phyloP scores from a whole-genome alignment of 2,113 vertebrate species.

The Mormoops blainvillei region DNA sequence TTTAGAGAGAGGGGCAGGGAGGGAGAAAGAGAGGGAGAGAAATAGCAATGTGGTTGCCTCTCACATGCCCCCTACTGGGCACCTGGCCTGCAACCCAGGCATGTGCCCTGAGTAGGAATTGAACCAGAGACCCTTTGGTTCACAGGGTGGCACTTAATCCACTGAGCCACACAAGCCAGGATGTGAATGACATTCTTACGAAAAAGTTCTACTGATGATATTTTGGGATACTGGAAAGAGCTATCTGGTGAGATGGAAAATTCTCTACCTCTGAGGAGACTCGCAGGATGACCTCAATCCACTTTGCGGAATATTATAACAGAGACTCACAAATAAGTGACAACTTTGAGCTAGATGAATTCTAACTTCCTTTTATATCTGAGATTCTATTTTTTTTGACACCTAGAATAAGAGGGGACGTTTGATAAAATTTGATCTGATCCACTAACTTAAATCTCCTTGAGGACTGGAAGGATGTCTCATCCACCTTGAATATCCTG shows the following conservation, averaged over 20 bases:
- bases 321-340: not conserved
- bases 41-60: no score
- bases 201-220: not conserved
- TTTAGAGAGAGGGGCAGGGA: no score
- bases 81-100: no score
- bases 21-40: no score
- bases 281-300: not conserved
- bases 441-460: not conserved
- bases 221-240: not conserved
- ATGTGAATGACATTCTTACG: not conserved
- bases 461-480: not conserved
- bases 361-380: not conserved
- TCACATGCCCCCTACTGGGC: no score
- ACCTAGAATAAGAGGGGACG: not conserved
- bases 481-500: not conserved
- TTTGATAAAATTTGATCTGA: not conserved
- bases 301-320: not conserved
- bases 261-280: not conserved
- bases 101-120: no score
- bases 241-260: not conserved
- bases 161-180: no score
- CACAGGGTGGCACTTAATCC: no score
- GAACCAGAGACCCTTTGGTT: no score
- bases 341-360: not conserved
- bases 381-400: not conserved